Conservation (phyloP, 2,113 vertebrate species). For the Maccullochella peelii region DNA sequence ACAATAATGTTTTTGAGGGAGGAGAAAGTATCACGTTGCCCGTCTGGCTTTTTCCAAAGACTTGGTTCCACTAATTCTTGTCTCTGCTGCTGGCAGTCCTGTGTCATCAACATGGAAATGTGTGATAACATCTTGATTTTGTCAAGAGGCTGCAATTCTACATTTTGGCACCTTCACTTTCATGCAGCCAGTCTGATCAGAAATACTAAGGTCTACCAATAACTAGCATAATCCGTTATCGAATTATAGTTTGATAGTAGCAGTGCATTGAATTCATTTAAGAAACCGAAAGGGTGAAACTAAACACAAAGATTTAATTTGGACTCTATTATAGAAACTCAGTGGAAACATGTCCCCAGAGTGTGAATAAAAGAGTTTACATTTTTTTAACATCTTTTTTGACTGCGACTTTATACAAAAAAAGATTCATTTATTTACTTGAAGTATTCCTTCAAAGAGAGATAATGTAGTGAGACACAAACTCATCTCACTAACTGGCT, state of each 20-base stretch:
- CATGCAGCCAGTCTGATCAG: constrained; percentile 2
- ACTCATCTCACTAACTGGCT: too few species aligned
- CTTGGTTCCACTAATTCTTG: background rate
- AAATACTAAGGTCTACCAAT: background rate
- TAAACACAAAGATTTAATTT: background rate
- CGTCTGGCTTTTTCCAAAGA: background rate
- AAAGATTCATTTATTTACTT: too few species aligned
- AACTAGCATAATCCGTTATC: background rate
- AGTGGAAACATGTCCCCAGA: background rate
- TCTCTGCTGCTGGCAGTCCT: background rate
- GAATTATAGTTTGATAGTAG: background rate
- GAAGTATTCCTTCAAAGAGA: too few species aligned
- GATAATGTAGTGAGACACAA: too few species aligned
- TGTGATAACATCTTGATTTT: constrained; percentile 16
- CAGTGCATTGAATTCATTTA: background rate
- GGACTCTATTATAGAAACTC: background rate
- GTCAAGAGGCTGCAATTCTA: background rate
- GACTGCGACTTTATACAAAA: too few species aligned
- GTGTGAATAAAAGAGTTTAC: too few species aligned
- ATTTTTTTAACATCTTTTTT: too few species aligned
- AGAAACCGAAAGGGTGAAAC: background rate
- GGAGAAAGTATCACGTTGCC: background rate
- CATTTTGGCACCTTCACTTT: background rate
- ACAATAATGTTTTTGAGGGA: background rate
- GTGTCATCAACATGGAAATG: constrained; percentile 3